Percentiles rank a stretch among this genome's conserved stretches.
Evolutionary conservation across 2,797 vertebrate species (phyloP).

Genomic region (Scyliorhinus canicula): DNA sequence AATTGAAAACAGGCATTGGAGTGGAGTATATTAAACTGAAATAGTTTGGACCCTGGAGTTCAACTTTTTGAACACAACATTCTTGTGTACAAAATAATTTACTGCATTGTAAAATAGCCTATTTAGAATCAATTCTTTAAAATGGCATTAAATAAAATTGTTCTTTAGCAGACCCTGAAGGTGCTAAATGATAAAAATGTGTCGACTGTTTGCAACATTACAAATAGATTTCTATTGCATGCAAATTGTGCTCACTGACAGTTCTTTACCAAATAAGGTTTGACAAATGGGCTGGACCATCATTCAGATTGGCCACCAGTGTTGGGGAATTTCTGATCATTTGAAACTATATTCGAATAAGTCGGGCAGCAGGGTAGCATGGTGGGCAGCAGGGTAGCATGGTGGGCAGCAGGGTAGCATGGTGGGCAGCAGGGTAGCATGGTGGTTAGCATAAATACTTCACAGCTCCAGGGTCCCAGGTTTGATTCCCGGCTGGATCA

Average conservation of each 20-base stretch:
- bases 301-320: neutral
- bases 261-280: neutral
- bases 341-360: too few relatives aligned
- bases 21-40: neutral
- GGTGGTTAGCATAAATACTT: too few relatives aligned
- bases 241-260: neutral
- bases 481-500: too few relatives aligned
- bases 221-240: neutral
- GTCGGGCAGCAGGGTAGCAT: too few relatives aligned
- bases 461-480: too few relatives aligned
- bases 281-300: neutral
- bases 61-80: neutral
- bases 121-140: neutral
- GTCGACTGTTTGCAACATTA: neutral
- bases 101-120: neutral
- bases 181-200: neutral
- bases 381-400: too few relatives aligned
- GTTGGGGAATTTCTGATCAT: neutral
- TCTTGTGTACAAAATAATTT: neutral
- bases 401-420: too few relatives aligned
- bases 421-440: too few relatives aligned
- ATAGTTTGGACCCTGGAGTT: neutral
- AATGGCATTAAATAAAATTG: neutral
- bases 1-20: neutral
- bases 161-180: neutral